phyloP scores from a whole-genome alignment of 2,797 vertebrate species.

The Meda fulgida region DNA sequence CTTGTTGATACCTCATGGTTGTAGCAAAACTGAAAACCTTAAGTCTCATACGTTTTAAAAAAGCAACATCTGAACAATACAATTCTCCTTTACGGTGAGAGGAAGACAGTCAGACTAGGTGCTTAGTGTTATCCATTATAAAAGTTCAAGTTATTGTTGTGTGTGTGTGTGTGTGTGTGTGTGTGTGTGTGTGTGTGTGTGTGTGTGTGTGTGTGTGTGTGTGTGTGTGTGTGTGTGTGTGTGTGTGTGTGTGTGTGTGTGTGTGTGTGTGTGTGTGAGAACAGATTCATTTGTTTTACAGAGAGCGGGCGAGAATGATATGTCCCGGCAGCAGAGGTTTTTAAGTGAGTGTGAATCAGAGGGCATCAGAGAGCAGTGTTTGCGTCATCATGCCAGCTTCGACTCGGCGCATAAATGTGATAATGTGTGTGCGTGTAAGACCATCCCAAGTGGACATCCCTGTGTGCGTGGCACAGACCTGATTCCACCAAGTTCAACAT shows the following conservation, averaged over 20 bases:
- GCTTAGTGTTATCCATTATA: constrained; percentile 15
- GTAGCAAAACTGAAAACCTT: neutral
- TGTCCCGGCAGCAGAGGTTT: constrained; percentile 38
- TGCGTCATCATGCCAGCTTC: constrained; percentile 32
- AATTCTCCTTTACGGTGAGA: neutral
- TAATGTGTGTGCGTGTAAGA: neutral
- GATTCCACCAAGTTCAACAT: neutral
- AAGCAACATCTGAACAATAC: neutral
- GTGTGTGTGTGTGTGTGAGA: neutral
- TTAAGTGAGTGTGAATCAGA: constrained; percentile 38
- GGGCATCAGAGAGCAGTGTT: constrained; percentile 36
- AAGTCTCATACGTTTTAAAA: neutral
- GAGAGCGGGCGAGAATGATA: constrained; percentile 4
- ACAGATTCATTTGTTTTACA: constrained; percentile 4
- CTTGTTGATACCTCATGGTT: neutral
- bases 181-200: constrained; percentile 2
- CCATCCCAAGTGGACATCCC: neutral
- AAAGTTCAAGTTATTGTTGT: neutral
- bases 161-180: neutral
- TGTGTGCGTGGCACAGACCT: neutral
- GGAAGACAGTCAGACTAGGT: constrained; percentile 1
- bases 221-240: neutral
- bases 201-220: constrained; percentile 5
- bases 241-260: neutral
- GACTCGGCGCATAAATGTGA: neutral